Conservation (phyloP, 2,113 vertebrate genomes). For the Rostratula benghalensis region DNA sequence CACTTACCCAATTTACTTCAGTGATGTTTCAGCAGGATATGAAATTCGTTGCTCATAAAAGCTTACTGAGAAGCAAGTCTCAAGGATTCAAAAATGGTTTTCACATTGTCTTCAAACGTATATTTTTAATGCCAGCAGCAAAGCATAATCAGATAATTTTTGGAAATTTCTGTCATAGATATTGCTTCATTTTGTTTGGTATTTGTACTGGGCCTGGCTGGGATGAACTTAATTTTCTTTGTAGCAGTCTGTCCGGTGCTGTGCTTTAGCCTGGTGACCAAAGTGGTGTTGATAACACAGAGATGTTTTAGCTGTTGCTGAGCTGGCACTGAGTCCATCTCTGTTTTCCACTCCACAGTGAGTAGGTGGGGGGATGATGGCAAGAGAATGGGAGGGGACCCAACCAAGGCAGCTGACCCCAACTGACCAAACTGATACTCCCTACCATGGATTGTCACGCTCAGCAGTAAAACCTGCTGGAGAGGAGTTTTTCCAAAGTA, state of each 20-base stretch:
- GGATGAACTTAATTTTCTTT: background rate
- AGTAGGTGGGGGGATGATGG: accelerated
- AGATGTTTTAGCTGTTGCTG: background rate
- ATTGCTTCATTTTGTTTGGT: background rate
- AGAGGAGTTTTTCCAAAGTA: background rate
- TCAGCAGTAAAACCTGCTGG: background rate
- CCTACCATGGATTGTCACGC: background rate
- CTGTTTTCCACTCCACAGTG: background rate
- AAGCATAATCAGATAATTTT: background rate
- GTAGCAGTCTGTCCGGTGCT: background rate
- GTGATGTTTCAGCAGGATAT: background rate
- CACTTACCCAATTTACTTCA: background rate
- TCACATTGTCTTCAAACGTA: background rate
- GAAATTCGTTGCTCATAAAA: background rate
- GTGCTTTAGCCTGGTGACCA: background rate
- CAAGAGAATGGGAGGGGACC: background rate
- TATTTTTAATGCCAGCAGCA: background rate
- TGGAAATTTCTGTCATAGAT: background rate
- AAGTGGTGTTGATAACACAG: too few species aligned
- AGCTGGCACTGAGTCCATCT: background rate
- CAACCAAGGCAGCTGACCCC: background rate
- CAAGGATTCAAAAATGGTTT: background rate
- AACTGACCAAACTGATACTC: background rate
- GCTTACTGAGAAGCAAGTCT: background rate
- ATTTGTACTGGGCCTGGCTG: background rate